Evolutionary conservation across 2,113 vertebrate species (phyloP).

Genomic region (Brienomyrus brachyistius): DNA sequence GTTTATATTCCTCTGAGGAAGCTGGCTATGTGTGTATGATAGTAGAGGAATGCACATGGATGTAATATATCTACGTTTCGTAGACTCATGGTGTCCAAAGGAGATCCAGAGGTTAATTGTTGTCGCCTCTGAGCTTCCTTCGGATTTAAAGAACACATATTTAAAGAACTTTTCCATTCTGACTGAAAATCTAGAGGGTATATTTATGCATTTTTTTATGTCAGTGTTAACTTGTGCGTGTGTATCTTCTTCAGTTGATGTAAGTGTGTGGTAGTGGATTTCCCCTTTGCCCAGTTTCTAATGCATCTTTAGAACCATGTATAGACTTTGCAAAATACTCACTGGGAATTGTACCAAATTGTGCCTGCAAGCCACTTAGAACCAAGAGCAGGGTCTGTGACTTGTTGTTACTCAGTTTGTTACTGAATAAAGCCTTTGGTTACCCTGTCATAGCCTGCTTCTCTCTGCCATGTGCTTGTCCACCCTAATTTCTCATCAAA

Average conservation of each 20-base stretch:
- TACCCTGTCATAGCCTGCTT: too few species aligned
- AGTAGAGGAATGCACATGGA: slow-evolving; percentile 64
- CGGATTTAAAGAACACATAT: background rate
- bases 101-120: background rate
- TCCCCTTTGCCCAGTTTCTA: background rate
- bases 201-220: background rate
- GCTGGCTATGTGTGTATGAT: slow-evolving; percentile 67
- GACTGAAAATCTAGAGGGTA: background rate
- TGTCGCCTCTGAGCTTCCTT: background rate
- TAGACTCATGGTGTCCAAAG: background rate
- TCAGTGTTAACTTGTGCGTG: background rate
- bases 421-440: too few species aligned
- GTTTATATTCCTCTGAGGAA: slow-evolving; percentile 68
- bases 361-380: background rate
- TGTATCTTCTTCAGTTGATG: background rate
- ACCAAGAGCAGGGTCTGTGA: too few species aligned
- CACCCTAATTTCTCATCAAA: too few species aligned
- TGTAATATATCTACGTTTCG: background rate
- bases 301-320: background rate
- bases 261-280: background rate
- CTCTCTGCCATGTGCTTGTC: too few species aligned
- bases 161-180: background rate
- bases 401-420: too few species aligned
- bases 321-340: background rate
- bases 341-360: background rate